phyloP scores from a whole-genome alignment of 2,888 invertebrate genomes.

The Drosophila peninsularis region DNA sequence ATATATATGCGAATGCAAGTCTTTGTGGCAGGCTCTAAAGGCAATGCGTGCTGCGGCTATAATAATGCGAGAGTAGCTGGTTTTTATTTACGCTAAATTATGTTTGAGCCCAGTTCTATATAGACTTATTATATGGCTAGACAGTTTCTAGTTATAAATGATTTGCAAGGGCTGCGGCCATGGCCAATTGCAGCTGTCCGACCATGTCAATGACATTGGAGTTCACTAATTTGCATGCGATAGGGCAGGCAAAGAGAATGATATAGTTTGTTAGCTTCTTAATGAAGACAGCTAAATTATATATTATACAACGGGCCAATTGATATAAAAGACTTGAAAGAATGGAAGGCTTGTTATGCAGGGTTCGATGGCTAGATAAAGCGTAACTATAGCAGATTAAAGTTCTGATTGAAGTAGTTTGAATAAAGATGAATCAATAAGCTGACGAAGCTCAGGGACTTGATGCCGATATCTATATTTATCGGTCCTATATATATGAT shows the following conservation, averaged over 20 bases:
- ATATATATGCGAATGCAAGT: constrained; percentile 1
- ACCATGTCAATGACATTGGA: constrained; percentile 45
- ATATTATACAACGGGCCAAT: background rate
- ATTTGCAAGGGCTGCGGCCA: constrained; percentile 37
- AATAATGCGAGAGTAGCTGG: constrained; percentile 39
- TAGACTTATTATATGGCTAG: constrained; percentile 12
- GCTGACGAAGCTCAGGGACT: background rate
- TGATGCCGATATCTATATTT: too few species aligned
- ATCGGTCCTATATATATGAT: too few species aligned
- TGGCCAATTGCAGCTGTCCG: constrained; percentile 27
- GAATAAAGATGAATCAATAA: background rate
- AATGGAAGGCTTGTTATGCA: background rate
- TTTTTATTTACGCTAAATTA: constrained; percentile 70
- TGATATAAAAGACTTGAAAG: background rate
- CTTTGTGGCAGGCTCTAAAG: constrained; percentile 25
- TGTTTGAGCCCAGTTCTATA: constrained; percentile 39
- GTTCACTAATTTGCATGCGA: constrained; percentile 35
- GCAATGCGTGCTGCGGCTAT: constrained; percentile 40
- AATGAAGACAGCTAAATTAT: background rate
- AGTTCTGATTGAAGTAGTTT: background rate
- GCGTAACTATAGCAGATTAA: too few species aligned
- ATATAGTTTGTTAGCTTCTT: background rate
- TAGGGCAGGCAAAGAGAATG: background rate
- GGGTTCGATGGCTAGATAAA: background rate
- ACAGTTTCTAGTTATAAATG: constrained; percentile 28